Base-by-base conservation (phyloP, 2,113 vertebrate species). In the Chloropsis cyanopogon region DNA sequence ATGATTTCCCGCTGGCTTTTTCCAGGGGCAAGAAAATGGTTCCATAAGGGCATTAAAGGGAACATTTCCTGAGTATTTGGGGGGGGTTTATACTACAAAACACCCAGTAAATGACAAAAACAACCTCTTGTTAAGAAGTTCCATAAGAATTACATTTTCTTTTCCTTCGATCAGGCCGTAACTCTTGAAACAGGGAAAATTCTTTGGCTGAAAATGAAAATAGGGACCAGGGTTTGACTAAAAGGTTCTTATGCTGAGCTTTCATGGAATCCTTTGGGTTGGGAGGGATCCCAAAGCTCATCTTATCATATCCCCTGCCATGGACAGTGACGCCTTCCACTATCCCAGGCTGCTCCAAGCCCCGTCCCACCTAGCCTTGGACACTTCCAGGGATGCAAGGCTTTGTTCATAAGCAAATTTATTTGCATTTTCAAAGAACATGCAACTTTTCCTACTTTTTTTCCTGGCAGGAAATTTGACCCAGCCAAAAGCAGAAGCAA, bases 351-450 rank as follows among this genome's bases (percentile, higher is more conserved):
- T 77, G 35, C 41, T 54, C 63, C 47, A 76, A 69, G 29, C 17
- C 53, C 14, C 0, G 0, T 75, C 29, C 63, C 31, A 0, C 29
- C 31, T 11, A 4, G 25, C 47, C 54, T 35, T 28, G 49, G 22
- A 11, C 25, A 49, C 25, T 64, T 10, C 42, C 57, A 77, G 56
- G 49, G 54, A 42, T 20, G 22, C 71, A 61, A 54, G 10, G 31
- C 14, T 79, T 41, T 52, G 31, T 9, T 72, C 39, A 14, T 2
- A 12, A 10, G 7, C 12, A 46, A 23, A 50, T 89, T 71, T 44
- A 25, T 64, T 78, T 65, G 10, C 8, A 9, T 80, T 95, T 92
- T 60, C 25, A 44, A 86, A 66, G 21, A 44, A 18, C 19, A 4
- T 11, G 3, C 12, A 64, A 28, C n/a, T n/a, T 86, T 24, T 25